Evolutionary conservation across 2,113 vertebrate genomes (phyloP), one percentile per base, ranked within the genome.

Genomic region (Gobio gobio): DNA sequence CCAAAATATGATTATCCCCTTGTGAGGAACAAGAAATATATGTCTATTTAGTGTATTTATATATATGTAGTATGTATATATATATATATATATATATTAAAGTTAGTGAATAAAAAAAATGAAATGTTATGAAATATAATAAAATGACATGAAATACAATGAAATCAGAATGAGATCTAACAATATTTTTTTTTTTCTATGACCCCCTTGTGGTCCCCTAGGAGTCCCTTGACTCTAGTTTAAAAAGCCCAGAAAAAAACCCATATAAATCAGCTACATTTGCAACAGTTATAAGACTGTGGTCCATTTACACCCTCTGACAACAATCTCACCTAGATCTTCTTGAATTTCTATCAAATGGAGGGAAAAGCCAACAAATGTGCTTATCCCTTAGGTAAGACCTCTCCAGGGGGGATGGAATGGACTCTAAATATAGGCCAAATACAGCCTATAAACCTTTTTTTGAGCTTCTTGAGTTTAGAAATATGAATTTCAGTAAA

Each of bases 291-390:
- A 20, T n/a, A 9, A 61, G 18, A 59, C 36, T 2, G 10, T 47
- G 18, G 72, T 86, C 49, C 56, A 33, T 59, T 26, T 54, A 72
- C 59, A 68, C 66, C 86, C 86, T 90, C 70, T 4, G 77, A 85
- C 61, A 79, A 88, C 43, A 59, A 86, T 86, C 64, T 75, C 86
- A 90, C 86, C 87, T 82, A 87, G 79, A 58, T 51, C 72, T 75
- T 85, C 83, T 77, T 43, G 26, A 81, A 73, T 84, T 77, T 56
- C 85, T 77, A 78, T 82, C 59, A 70, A 78, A 76, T 79, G 78
- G 79, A 36, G 18, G 78, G 80, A 80, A 61, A 89, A 40, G 49
- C 63, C 74, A 85, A 75, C 81, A 78, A 92, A 90, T 88, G 66
- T 85, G 87, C 85, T 87, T 88, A 83, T 86, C 75, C 66, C 75